Conservation (phyloP, 2,888 invertebrate genomes). For the Apotomis turbidana region DNA sequence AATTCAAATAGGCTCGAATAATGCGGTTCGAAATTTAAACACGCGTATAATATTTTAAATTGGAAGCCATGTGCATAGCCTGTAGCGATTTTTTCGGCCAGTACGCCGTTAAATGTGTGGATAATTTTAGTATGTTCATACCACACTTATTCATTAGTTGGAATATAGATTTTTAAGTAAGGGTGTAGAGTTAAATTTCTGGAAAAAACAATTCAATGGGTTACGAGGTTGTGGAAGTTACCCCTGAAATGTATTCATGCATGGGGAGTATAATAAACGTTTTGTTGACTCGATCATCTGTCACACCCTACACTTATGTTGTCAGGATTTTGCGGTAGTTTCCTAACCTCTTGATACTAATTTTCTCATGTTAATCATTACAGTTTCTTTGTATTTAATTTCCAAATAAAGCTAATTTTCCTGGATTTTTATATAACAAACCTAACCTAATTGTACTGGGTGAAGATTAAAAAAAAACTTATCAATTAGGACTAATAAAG, state of each 20-base stretch:
- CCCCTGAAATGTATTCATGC: constrained; percentile 57
- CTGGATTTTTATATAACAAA: no score
- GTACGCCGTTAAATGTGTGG: constrained; percentile 64
- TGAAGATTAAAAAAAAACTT: no score
- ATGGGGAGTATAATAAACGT: constrained; percentile 74
- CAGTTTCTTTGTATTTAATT: no score
- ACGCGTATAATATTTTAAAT: constrained; percentile 74
- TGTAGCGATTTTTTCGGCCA: constrained; percentile 58
- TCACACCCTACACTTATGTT: constrained; percentile 36
- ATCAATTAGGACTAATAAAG: no score
- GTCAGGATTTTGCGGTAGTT: constrained; percentile 18
- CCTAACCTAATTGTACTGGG: no score
- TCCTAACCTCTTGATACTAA: no score
- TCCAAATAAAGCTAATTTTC: no score
- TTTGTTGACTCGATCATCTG: constrained; percentile 63
- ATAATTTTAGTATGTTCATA: not conserved
- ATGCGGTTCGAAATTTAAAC: constrained; percentile 74
- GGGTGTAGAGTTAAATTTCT: not conserved
- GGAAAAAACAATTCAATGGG: not conserved
- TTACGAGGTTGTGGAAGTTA: not conserved
- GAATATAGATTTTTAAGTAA: not conserved
- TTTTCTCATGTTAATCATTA: no score
- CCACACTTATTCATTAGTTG: not conserved
- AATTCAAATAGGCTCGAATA: constrained; percentile 70
- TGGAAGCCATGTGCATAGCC: constrained; percentile 75